Evolutionary conservation across 92 coral and sea anemone genomes (phyloP), one percentile per base, ranked within the genome.

Genomic region (Anthopleura xanthogrammica): DNA sequence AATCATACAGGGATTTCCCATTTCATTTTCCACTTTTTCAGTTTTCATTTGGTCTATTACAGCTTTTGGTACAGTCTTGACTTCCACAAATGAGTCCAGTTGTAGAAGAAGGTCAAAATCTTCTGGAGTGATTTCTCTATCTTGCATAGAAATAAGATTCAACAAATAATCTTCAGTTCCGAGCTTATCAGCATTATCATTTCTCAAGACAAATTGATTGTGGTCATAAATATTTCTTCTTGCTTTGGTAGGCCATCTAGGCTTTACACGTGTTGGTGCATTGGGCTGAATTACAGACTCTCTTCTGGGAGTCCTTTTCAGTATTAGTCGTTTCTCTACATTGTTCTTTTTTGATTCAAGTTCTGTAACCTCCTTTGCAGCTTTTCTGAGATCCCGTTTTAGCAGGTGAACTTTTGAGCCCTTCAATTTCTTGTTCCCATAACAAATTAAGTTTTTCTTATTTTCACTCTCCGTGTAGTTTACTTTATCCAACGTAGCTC

Each of bases 71-170:
- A 96, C 89, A 55, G 95, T 94, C 83, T 90, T 96, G 4, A 90
- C 91, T 48, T 84, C 86, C 16, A 94, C 90, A 56, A 91, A 89
- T 12, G 79, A 76, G 75, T 96, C 99, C 56, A 96, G 82, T 48
- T 91, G 91, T 56, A 94, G 56, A 12, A 96, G 92, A 23, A 94
- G 52, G 52, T 94, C 97, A 72, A 90, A 96, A 83, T 96, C 99
- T 82, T 96, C 96, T 75, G 99, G 97, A 0, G 98, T 92, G 41
- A 96, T 93, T 60, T 96, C 99, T 40, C 99, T 83, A 23, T 87
- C 83, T 78, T 96, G 99, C 20, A 96, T 88, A 54, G 84, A 85
- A 24, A 96, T 84, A 3, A 96, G 82, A 43, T 68, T 42, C 36
- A 80, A 84, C 41, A 91, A 22, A 14, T 87, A 82, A 14, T 76